Conservation (phyloP, 2,888 invertebrate genomes). For the Lasius platythorax region DNA sequence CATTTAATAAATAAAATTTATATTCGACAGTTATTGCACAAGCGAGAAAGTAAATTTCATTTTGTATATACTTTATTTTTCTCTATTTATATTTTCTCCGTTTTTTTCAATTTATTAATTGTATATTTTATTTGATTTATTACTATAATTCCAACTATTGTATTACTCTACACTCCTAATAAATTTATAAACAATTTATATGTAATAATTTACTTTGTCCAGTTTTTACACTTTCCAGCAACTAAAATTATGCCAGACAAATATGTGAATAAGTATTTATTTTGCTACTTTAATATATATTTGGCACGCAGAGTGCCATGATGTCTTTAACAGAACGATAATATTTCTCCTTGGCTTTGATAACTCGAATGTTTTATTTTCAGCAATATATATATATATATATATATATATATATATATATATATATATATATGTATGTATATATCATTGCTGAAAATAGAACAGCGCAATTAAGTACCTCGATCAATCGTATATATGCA, state of each 20-base stretch:
- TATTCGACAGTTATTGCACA: neutral
- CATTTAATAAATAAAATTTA: neutral
- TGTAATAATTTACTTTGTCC: neutral
- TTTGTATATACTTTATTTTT: neutral
- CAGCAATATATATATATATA: slow-evolving; percentile 10
- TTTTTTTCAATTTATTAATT: neutral
- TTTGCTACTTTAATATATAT: neutral
- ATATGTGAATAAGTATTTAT: slow-evolving; percentile 4
- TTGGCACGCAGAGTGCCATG: neutral
- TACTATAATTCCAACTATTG: neutral
- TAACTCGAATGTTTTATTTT: slow-evolving; percentile 49
- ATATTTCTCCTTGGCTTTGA: slow-evolving; percentile 9
- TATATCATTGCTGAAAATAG: too few species aligned
- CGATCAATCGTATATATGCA: too few species aligned
- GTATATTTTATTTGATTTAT: neutral
- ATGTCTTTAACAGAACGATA: slow-evolving; percentile 10
- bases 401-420: too few species aligned
- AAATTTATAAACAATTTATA: neutral
- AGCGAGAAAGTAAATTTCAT: slow-evolving; percentile 21
- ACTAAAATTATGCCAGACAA: neutral
- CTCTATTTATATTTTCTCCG: neutral
- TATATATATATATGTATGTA: neutral
- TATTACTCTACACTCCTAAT: neutral
- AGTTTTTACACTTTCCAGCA: neutral
- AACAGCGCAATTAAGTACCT: too few species aligned